phyloP scores from a whole-genome alignment of 92 coral and sea anemone genomes.

The Pocillopora meandrina region DNA sequence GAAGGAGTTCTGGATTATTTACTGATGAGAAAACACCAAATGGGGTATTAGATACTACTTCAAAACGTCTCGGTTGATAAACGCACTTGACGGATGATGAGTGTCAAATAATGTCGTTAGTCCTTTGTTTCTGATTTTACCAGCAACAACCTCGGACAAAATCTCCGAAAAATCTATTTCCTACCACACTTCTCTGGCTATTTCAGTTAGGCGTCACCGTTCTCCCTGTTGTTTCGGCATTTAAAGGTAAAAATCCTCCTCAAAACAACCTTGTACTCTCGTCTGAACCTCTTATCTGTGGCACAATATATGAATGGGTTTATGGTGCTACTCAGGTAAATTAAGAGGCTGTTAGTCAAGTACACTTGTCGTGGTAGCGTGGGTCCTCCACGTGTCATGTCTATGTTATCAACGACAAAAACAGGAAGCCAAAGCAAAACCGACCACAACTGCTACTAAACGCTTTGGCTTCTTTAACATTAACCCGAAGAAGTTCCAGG shows the following conservation, averaged over 20 bases:
- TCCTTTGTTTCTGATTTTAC: no score
- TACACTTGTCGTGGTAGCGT: conserved; percentile 55
- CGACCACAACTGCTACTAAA: conserved; percentile 64
- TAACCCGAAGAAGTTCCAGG: background rate
- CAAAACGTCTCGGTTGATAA: no score
- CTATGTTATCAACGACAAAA: conserved; percentile 67
- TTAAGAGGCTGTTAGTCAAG: conserved; percentile 60
- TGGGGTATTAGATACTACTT: no score
- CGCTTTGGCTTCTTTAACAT: conserved; percentile 84
- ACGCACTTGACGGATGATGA: no score
- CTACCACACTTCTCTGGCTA: no score
- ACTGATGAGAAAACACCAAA: no score
- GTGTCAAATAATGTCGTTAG: no score
- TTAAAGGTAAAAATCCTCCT: background rate
- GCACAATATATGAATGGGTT: conserved; percentile 81
- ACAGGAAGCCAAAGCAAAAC: conserved; percentile 41
- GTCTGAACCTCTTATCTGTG: conserved; percentile 38
- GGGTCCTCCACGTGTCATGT: conserved; percentile 48
- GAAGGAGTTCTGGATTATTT: no score
- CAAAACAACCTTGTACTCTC: conserved; percentile 41
- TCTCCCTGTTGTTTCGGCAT: background rate
- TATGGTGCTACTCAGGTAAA: conserved; percentile 66
- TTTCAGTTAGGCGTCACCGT: no score
- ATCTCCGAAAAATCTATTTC: no score
- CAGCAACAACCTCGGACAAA: no score